Evolutionary conservation across 2,797 vertebrate species (phyloP).

Genomic region (Adelosebastes latens): DNA sequence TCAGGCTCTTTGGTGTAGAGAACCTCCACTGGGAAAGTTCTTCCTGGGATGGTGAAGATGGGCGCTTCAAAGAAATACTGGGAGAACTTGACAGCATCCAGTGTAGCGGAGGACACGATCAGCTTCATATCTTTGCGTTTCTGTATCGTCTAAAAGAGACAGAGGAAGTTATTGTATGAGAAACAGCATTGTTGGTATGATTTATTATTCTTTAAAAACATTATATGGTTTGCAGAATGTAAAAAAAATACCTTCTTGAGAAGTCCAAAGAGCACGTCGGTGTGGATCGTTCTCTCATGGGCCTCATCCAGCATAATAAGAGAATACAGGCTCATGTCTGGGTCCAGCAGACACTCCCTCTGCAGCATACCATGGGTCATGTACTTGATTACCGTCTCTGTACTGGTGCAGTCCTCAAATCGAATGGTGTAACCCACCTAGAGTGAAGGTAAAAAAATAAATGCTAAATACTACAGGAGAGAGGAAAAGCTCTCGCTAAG

Average conservation of each 20-base stretch:
- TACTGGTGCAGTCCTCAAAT: slow-evolving; percentile 94
- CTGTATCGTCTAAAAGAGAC: slow-evolving; percentile 86
- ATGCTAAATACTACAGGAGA: neutral
- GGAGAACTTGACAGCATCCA: slow-evolving; percentile 96
- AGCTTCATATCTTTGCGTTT: slow-evolving; percentile 94
- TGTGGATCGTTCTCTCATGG: slow-evolving; percentile 93
- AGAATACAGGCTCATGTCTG: slow-evolving; percentile 90
- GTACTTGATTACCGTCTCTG: slow-evolving; percentile 94
- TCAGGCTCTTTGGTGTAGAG: slow-evolving; percentile 94
- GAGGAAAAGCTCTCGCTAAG: rapidly evolving
- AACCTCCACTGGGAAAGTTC: slow-evolving; percentile 92
- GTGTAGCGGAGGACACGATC: slow-evolving; percentile 91
- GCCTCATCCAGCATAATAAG: slow-evolving; percentile 95
- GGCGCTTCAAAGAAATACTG: slow-evolving; percentile 95
- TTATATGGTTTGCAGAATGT: neutral
- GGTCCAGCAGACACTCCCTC: slow-evolving; percentile 91
- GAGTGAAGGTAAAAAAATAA: neutral
- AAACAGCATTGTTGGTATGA: no score
- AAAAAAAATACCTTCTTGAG: slow-evolving; percentile 88
- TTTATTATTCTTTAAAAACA: neutral
- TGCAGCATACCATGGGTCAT: slow-evolving; percentile 96
- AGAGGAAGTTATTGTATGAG: neutral
- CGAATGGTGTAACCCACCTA: slow-evolving; percentile 94
- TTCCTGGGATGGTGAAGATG: slow-evolving; percentile 93
- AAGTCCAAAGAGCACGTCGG: slow-evolving; percentile 92